A percentile compares a stretch with the other conserved stretches of the same genome.
Conservation (phyloP, 1,140 invertebrate species). For the Argopecten irradians region DNA sequence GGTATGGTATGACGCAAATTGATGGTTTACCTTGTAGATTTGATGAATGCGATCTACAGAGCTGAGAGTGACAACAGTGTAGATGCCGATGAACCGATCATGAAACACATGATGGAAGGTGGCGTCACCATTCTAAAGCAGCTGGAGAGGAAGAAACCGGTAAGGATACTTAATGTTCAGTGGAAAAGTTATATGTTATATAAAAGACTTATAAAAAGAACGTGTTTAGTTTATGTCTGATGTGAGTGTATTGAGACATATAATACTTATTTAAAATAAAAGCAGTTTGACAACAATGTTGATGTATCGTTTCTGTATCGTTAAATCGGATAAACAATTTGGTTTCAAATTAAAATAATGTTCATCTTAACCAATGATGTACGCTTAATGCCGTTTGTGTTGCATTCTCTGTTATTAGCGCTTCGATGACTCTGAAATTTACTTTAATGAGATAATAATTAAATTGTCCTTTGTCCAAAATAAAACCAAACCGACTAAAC, state of each 20-base stretch:
- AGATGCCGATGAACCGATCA: slow-evolving; percentile 76
- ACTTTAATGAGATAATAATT: too few species aligned
- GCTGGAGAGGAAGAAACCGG: slow-evolving; percentile 70
- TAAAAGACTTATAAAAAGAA: background rate
- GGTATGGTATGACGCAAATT: background rate
- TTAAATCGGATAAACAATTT: too few species aligned
- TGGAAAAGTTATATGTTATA: background rate
- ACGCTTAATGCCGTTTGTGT: too few species aligned
- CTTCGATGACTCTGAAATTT: too few species aligned
- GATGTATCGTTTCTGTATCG: too few species aligned
- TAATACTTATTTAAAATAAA: too few species aligned
- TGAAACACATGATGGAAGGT: slow-evolving; percentile 76
- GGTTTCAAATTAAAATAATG: too few species aligned
- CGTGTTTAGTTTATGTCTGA: background rate
- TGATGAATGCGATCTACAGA: slow-evolving; percentile 74
- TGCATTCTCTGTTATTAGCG: too few species aligned
- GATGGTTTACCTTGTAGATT: slow-evolving; percentile 59
- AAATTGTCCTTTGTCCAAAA: too few species aligned
- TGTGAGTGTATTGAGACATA: background rate
- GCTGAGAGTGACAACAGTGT: slow-evolving; percentile 76
- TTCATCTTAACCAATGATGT: too few species aligned
- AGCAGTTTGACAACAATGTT: too few species aligned
- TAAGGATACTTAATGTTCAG: slow-evolving; percentile 40
- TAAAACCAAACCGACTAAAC: too few species aligned
- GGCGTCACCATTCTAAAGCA: slow-evolving; percentile 75